phyloP scores from a whole-genome alignment of 2,888 invertebrate genomes.

The Cryptus viduatorius region DNA sequence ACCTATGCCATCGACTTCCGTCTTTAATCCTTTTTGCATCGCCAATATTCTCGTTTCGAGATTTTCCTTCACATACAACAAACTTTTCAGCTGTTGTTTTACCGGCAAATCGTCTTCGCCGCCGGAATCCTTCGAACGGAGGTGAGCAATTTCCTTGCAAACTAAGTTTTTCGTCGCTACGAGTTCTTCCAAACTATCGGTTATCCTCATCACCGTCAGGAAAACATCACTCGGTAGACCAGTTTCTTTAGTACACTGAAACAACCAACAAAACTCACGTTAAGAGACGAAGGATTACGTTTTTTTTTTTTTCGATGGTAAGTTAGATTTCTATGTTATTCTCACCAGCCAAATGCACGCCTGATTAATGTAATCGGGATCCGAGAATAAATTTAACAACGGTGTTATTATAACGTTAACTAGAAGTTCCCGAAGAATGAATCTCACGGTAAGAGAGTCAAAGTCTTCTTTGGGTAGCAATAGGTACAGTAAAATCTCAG shows the following conservation, averaged over 20 bases:
- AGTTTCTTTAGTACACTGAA: constrained; percentile 92
- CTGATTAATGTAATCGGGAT: constrained; percentile 97
- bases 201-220: constrained; percentile 92
- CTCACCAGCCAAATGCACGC: constrained; percentile 94
- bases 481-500: constrained; percentile 93
- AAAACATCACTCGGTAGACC: constrained; percentile 94
- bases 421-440: constrained; percentile 91
- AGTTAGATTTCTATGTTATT: constrained; percentile 66
- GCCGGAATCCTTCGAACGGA: constrained; percentile 94
- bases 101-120: constrained; percentile 93
- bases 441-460: constrained; percentile 92
- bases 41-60: constrained; percentile 89
- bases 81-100: constrained; percentile 94
- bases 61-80: constrained; percentile 92
- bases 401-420: constrained; percentile 91
- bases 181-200: constrained; percentile 93
- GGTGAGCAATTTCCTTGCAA: constrained; percentile 92
- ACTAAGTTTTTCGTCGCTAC: constrained; percentile 92
- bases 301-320: neutral
- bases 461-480: constrained; percentile 94
- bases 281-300: constrained; percentile 3
- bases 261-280: constrained; percentile 33
- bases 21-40: constrained; percentile 85
- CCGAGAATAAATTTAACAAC: constrained; percentile 90
- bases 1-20: constrained; percentile 83